Conservation (phyloP, 1,140 invertebrate genomes). For the Chrysoperla carnea region DNA sequence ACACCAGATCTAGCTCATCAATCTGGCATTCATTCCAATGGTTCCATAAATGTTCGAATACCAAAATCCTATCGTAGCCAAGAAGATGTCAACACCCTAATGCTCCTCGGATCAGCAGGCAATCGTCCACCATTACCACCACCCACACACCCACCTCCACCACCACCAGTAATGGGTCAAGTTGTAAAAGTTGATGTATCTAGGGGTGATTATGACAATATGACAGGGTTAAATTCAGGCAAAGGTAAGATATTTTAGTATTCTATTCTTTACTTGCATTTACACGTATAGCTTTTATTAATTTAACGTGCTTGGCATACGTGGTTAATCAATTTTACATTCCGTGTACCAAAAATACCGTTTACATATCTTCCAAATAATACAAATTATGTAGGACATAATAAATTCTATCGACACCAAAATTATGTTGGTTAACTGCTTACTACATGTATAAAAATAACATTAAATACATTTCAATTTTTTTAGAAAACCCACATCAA, state of each 20-base stretch:
- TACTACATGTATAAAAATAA: no score
- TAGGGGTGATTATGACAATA: slow-evolving; percentile 18
- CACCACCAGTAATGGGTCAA: slow-evolving; percentile 50
- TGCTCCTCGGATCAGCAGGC: slow-evolving; percentile 19
- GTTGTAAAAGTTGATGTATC: slow-evolving; percentile 53
- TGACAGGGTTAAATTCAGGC: slow-evolving; percentile 12
- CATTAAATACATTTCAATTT: neutral
- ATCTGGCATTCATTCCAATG: slow-evolving; percentile 19
- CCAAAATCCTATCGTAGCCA: slow-evolving; percentile 50
- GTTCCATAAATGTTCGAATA: slow-evolving; percentile 13
- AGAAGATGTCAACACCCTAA: slow-evolving; percentile 46
- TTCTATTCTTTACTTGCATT: no score
- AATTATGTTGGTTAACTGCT: no score
- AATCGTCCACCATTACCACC: slow-evolving; percentile 34
- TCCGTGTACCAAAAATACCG: no score
- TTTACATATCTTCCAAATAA: no score
- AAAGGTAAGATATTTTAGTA: slow-evolving; percentile 7
- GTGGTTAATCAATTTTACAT: no score
- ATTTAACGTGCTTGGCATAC: no score
- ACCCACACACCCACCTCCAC: slow-evolving; percentile 46
- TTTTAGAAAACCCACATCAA: neutral
- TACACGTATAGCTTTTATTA: no score
- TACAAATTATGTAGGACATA: no score
- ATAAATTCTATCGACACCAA: no score
- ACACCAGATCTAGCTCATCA: slow-evolving; percentile 58